These are phyloP conservation scores for Cryptocephalus moraei DNA, from an alignment of 2,888 invertebrate species.

Conservation along the genomic window DNA sequence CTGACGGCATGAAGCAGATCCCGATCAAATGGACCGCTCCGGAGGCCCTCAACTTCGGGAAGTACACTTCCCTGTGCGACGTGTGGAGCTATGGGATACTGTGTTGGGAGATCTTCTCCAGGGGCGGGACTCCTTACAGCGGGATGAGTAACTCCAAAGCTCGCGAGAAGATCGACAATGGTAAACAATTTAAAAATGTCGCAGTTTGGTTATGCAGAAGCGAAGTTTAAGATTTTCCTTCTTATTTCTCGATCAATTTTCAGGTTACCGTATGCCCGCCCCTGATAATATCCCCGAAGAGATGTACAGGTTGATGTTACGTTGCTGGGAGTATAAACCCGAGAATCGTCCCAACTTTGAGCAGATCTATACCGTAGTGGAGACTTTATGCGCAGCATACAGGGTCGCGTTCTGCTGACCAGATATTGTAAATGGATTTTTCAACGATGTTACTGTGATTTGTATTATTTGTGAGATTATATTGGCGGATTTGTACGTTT, in stretches of 20 bases:
- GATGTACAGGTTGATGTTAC: conserved; percentile 82
- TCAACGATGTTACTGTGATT: no score
- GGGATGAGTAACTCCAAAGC: conserved; percentile 92
- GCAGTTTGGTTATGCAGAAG: no score
- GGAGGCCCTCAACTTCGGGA: conserved; percentile 89
- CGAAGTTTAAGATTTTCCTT: no score
- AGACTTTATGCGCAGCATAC: conserved; percentile 43
- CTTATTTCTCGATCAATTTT: conserved; percentile 6
- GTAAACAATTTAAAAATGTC: conserved; percentile 39
- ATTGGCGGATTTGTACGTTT: no score
- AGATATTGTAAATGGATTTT: neutral
- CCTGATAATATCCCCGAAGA: conserved; percentile 82
- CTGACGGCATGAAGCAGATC: conserved; percentile 96
- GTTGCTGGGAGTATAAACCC: conserved; percentile 90
- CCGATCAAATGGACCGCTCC: conserved; percentile 99
- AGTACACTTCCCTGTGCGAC: conserved; percentile 87
- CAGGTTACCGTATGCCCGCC: conserved; percentile 89
- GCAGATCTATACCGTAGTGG: conserved; percentile 72
- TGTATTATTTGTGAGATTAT: no score
- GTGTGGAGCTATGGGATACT: conserved; percentile 96
- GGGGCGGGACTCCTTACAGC: conserved; percentile 86
- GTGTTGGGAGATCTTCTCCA: conserved; percentile 94
- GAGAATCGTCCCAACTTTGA: conserved; percentile 88
- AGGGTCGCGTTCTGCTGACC: conserved; percentile 29
- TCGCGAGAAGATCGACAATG: conserved; percentile 85